A percentile compares a stretch with the other conserved stretches of the same genome.
Evolutionary conservation across 2,113 vertebrate species (phyloP).

Genomic region (Halcyon malimbica): DNA sequence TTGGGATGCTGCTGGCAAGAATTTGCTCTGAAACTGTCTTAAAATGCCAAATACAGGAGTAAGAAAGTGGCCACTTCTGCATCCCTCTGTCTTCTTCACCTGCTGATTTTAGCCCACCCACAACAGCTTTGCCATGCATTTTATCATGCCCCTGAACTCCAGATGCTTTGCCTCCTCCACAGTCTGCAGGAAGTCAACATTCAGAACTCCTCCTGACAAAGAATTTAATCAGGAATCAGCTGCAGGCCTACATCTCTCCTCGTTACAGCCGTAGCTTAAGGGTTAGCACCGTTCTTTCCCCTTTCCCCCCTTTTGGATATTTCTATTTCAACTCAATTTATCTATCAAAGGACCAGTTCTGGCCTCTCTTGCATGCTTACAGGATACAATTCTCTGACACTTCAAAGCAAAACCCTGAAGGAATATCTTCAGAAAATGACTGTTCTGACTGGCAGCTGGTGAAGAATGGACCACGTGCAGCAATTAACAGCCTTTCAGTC

Average conservation of each 20-base stretch:
- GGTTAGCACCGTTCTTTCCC: background rate
- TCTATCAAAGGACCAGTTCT: background rate
- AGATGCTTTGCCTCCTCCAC: background rate
- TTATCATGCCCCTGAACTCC: background rate
- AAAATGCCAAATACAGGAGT: background rate
- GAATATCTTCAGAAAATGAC: background rate
- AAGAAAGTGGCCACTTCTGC: background rate
- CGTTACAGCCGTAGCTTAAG: background rate
- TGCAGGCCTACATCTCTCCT: background rate
- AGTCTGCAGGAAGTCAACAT: background rate
- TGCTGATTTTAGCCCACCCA: background rate
- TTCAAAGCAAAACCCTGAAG: background rate
- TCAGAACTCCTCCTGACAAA: background rate
- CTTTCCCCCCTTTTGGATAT: background rate
- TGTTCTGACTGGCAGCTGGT: background rate
- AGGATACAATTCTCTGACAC: background rate
- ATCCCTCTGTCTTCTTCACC: background rate
- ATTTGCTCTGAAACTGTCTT: background rate
- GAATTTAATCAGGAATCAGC: background rate
- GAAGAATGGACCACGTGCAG: background rate
- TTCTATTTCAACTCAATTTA: background rate
- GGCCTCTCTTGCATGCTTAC: background rate
- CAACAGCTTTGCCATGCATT: background rate
- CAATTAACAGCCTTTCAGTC: background rate
- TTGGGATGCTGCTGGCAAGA: background rate